Base-by-base conservation (phyloP, 2,888 invertebrate genomes). In the Eupithecia vulgata region DNA sequence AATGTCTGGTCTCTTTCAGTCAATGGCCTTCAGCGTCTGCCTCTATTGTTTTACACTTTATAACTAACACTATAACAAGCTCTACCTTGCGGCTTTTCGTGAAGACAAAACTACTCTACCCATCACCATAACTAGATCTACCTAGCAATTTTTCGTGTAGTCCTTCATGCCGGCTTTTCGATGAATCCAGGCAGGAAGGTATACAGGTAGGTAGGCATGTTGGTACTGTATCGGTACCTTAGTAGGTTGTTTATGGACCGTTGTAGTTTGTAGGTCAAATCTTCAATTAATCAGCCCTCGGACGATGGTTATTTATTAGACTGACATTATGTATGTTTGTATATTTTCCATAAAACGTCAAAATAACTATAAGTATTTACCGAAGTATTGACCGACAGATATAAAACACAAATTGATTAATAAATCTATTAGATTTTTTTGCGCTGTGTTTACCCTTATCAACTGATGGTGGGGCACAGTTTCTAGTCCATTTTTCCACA, bases 1-100 rank as follows among this genome's bases (percentile, higher is more conserved):
- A 64, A 72, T 37, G 42, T 42, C 59, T 37, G 59, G 61, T 57
- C 25, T 67, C 62, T 52, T 73, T 68, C 37, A 40, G 67, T n/a
- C 12, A 37, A 64, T 64, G 35, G 21, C 62, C 37, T 64, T 64
- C 62, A n/a, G 12, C 10, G 62, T 64, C 37, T 37, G 35, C n/a
- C 21, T 35, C 37, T 35, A 21, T 64, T 64, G 35, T 37, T 64
- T 64, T 10, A 35, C 5, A 64, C 21, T 52, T 6, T 21, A 21
- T 52, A 37, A 17, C n/a, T n/a, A 64, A 10, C 35, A 64, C 12
- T 0, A 57, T 59, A 25, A 52, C 21, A 1, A n/a, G 17, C 48
- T 48, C 52, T 52, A 52, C 52, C 10, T n/a, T 48, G n/a, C 8
- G n/a, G n/a, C 7, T 48, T 48, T 48, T 48, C 8, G 2, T n/a